A percentile compares a stretch with the other conserved stretches of the same genome.
These are phyloP conservation scores for Eumeta japonica DNA, from an alignment of 1,140 invertebrate species.

Conservation along the genomic window DNA sequence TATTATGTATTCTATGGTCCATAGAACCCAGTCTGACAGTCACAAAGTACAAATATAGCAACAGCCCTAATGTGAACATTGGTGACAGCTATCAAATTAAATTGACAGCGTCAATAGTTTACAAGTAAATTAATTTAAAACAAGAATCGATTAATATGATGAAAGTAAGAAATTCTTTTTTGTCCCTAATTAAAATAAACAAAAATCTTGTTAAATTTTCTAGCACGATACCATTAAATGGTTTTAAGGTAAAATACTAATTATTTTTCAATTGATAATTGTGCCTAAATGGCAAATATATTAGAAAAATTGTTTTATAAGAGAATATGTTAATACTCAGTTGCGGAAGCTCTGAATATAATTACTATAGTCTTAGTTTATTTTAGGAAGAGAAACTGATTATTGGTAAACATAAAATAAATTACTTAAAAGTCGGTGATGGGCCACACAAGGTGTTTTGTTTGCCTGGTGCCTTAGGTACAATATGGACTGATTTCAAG, in stretches of 20 bases:
- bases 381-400: conserved; percentile 52
- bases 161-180: conserved; percentile 8
- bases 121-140: too few species aligned
- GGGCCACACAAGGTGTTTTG: conserved; percentile 65
- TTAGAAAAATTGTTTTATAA: background rate
- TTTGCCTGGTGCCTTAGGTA: conserved; percentile 70
- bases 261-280: background rate
- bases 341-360: background rate
- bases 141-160: too few species aligned
- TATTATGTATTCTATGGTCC: too few species aligned
- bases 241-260: conserved; percentile 15
- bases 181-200: conserved; percentile 9
- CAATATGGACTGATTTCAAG: conserved; percentile 72
- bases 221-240: conserved; percentile 13
- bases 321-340: background rate
- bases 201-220: conserved; percentile 7
- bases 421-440: conserved; percentile 66
- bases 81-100: too few species aligned
- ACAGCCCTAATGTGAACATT: too few species aligned
- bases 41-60: too few species aligned
- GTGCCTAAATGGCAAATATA: too few species aligned
- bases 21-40: too few species aligned
- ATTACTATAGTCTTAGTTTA: conserved; percentile 52
- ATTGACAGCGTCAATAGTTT: too few species aligned
- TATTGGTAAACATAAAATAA: conserved; percentile 59